Evolutionary conservation across 2,888 invertebrate genomes (phyloP).

Genomic region (Philonicus albiceps): DNA sequence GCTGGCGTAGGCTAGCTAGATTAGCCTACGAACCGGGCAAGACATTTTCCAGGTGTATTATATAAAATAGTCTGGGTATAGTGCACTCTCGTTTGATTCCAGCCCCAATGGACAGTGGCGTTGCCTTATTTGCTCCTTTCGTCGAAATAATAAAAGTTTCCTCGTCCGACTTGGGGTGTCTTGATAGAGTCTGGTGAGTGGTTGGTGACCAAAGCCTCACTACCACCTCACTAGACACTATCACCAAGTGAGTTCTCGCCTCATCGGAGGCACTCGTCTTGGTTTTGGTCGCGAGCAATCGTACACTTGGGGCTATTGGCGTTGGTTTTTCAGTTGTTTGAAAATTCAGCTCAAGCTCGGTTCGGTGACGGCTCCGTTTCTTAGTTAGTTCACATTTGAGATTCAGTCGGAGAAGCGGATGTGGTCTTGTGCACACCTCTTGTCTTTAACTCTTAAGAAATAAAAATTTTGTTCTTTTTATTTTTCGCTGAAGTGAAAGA

Average conservation of each 20-base stretch:
- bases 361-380: background rate
- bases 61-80: background rate
- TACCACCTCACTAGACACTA: background rate
- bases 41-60: background rate
- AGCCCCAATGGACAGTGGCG: background rate
- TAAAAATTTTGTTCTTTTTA: background rate
- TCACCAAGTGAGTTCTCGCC: background rate
- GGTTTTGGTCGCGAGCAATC: background rate
- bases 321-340: background rate
- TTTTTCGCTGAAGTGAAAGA: slow-evolving; percentile 7
- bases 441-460: background rate
- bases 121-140: slow-evolving; percentile 3
- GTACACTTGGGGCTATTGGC: background rate
- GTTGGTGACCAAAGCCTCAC: background rate
- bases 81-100: background rate
- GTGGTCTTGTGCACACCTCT: background rate
- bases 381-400: background rate
- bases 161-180: background rate
- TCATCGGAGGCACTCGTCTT: background rate
- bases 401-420: background rate
- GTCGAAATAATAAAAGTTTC: background rate
- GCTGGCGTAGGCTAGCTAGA: slow-evolving; percentile 1
- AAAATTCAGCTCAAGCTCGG: background rate
- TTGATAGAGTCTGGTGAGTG: background rate
- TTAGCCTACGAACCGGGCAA: background rate